Evolutionary conservation across 2,888 invertebrate genomes (phyloP), one percentile per base, ranked within the genome.

Genomic region (Meiosimyza platycephala): DNA sequence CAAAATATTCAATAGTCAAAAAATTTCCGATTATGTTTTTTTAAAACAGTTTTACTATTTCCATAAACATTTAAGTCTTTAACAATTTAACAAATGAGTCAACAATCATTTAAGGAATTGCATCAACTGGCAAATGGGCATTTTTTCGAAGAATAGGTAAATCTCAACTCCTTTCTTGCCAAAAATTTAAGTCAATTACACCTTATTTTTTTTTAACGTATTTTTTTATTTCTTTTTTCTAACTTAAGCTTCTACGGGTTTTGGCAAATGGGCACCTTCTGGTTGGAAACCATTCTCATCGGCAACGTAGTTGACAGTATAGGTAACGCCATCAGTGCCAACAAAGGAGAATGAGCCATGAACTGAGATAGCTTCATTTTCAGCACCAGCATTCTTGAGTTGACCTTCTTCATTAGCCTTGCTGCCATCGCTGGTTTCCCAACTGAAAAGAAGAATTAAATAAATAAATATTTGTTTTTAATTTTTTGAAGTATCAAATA

Each of bases 311-410:
- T 63, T 89, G 74, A 92, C 90, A 3, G 88, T 88, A 82, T 91
- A 91, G 0, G 84, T 85, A 16, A 88, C 86, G 7, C 90, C 90
- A 77, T 90, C 90, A 52, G 89, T 89, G 16, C 87, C 90, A 0
- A 89, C 84, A 88, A 88, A 89, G 7, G 86, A 82, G 84, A 88
- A 89, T 7, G 87, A 85, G 48, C 90, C 90, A 60, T 77, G 83
- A 47, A 90, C 87, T 6, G 84, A 80, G 13, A 90, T 81, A 40
- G 86, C 84, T 75, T 89, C 89, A 66, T 89, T 84, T 52, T 90
- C 89, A 7, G 70, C 59, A 1, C 89, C 90, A 1, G 83, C 83
- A 78, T 90, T 89, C 76, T 85, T 88, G 55, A 90, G 78, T 75
- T 88, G 84, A 3, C 89, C 90, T 64, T 86, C 78, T 80, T 89